phyloP scores from a whole-genome alignment of 53 echinoderm and acorn worm species.

The Mesocentrotus franciscanus region DNA sequence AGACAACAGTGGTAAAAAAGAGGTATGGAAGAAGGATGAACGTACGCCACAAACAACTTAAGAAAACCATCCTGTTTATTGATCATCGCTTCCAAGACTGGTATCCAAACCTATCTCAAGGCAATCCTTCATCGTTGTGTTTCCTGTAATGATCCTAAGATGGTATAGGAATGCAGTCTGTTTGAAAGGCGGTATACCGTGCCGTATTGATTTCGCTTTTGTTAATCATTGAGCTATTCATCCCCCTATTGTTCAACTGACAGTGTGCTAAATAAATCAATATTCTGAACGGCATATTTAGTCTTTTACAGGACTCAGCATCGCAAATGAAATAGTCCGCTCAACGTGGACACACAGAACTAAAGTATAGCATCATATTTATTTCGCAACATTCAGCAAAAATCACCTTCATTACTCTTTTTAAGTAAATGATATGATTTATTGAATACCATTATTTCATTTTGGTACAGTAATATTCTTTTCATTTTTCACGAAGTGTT shows the following conservation, averaged over 20 bases:
- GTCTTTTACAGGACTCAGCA: background rate
- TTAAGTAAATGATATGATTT: too few relatives aligned
- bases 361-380: too few relatives aligned
- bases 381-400: too few relatives aligned
- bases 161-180: conserved; percentile 2
- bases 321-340: background rate
- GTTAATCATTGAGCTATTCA: background rate
- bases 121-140: background rate
- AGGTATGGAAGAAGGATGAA: background rate
- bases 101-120: background rate
- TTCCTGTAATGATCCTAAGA: background rate
- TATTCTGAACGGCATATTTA: background rate
- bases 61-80: conserved; percentile 5
- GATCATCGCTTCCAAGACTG: conserved; percentile 11
- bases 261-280: background rate
- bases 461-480: too few relatives aligned
- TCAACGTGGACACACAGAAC: too few relatives aligned
- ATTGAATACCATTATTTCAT: too few relatives aligned
- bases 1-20: background rate
- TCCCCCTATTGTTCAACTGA: background rate
- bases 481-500: too few relatives aligned
- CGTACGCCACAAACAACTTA: conserved; percentile 15
- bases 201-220: conserved; percentile 3
- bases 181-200: background rate
- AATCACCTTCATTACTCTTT: too few relatives aligned